Evolutionary conservation across 1,140 invertebrate species (phyloP), one percentile per base, ranked within the genome.

Genomic region (Drosophila setifemur): DNA sequence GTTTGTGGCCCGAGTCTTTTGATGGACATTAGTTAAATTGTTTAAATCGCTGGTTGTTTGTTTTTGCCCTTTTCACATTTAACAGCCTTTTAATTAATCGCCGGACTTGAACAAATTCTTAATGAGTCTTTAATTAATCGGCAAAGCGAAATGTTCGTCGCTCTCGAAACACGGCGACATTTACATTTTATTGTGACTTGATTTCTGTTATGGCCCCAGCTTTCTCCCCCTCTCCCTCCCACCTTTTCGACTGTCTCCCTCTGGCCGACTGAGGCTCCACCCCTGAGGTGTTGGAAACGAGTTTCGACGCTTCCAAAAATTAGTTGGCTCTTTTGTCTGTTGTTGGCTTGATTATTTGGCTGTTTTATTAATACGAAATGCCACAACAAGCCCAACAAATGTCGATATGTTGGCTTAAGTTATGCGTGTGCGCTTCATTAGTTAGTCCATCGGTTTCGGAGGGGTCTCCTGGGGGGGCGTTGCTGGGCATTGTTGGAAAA

Each of bases 71-170:
- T 57, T 74, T 60, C 45, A 48, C 37, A 49, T 69, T 71, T 71
- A 79, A 86, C 64, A 74, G 73, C 55, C 64, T 74, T 63, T 78
- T 83, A 74, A 86, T 83, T 79, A 79, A 85, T 79, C 66, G 69
- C 40, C 16, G 37, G 33, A 60, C 61, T 37, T 81, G 44, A 75
- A 85, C 82, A 87, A 81, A 86, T 86, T 86, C 75, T 55, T 87
- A 85, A 87, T 87, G 82, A 86, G 76, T 66, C 71, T 87, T 87
- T 85, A 85, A 85, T 85, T 87, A 85, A 85, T 85, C 67, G 82
- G 64, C 53, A 67, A 58, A 75, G 47, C 63, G 60, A 75, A 67
- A 75, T 58, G 43, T 60, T 67, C 48, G 45, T 25, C 25, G 31
- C 31, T 61, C 39, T 53, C 25, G 8, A 33, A 48, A 25, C 29